Base-by-base conservation (phyloP, 2,888 invertebrate genomes). In the Drosophila meridionalis region DNA sequence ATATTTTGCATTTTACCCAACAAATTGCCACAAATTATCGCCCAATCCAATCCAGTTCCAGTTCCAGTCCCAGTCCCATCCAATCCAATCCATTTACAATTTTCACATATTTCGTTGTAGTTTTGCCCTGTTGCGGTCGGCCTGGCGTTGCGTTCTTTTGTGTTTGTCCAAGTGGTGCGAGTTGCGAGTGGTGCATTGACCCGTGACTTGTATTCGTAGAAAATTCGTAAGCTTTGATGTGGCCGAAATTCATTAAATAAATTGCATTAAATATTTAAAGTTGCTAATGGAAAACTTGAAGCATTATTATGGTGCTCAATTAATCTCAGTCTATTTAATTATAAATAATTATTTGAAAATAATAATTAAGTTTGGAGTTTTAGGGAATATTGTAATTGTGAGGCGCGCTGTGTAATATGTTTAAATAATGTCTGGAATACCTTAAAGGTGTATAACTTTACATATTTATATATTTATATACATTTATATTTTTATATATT, bases 241-340 rank as follows among this genome's bases (percentile, higher is more conserved):
- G 85, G 82, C 64, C 56, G 28, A 73, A 61, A 75, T 72, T 69
- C 83, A 81, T 89, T 83, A 84, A 65, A 36, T 55, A 64, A 84
- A 78, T 73, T 70, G 76, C 82, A 75, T 76, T 47, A 68, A 68
- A 73, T 58, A 71, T 69, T 77, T 50, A 43, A 48, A 36, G 12
- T 32, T 58, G 32, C 40, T 34, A 50, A 20, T 40, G 43, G 43
- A 56, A 28, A 28, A 4, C 47, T 52, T 52, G 52, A 43, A 55
- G 12, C 1, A 11, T 32, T n/a, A 12, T 8, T 36, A 40, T 63
- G 36, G 11, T 55, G 76, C 56, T 52, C 1, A 1, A 9, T 32
- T 32, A n/a, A 34, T 63, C 43, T 30, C 36, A 62, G 11, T 45
- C 48, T 20, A 34, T 20, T 52, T 52, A 34, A 34, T 34, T 34